A percentile compares a stretch with the other conserved stretches of the same genome.
These are phyloP conservation scores for Beaufortia kweichowensis DNA, from an alignment of 2,113 vertebrate genomes.

Conservation along the genomic window DNA sequence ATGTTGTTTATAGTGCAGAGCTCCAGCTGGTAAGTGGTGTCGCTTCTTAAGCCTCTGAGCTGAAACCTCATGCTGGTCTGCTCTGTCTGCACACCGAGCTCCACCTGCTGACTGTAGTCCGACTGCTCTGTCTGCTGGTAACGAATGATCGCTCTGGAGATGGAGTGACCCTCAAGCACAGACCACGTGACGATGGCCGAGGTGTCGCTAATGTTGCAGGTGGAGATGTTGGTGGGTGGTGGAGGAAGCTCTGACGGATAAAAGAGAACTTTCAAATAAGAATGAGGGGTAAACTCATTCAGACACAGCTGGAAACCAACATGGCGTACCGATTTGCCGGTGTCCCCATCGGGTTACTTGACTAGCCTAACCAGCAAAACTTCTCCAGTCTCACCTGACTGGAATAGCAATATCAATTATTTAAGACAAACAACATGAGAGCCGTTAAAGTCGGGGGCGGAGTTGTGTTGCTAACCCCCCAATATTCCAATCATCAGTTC, in stretches of 20 bases:
- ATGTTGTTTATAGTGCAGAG: constrained; percentile 83
- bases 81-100: constrained; percentile 71
- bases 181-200: constrained; percentile 81
- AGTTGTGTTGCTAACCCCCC: too few species aligned
- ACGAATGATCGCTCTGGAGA: constrained; percentile 80
- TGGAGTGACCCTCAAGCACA: constrained; percentile 80
- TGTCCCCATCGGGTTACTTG: too few species aligned
- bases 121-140: constrained; percentile 78
- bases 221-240: constrained; percentile 78
- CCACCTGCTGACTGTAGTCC: constrained; percentile 78
- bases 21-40: constrained; percentile 79
- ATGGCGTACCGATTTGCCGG: too few species aligned
- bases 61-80: constrained; percentile 76
- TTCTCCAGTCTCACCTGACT: background rate
- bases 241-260: constrained; percentile 75
- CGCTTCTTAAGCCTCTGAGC: constrained; percentile 79
- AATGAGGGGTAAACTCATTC: too few species aligned
- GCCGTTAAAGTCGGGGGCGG: too few species aligned
- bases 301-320: too few species aligned
- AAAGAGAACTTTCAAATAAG: background rate
- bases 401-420: background rate
- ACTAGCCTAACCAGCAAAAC: too few species aligned
- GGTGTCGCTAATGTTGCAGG: constrained; percentile 81
- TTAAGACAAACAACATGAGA: too few species aligned
- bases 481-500: too few species aligned